A percentile compares a stretch with the other conserved stretches of the same genome.
Evolutionary conservation across 2,113 vertebrate species (phyloP).

Genomic region (Arenaria interpres): DNA sequence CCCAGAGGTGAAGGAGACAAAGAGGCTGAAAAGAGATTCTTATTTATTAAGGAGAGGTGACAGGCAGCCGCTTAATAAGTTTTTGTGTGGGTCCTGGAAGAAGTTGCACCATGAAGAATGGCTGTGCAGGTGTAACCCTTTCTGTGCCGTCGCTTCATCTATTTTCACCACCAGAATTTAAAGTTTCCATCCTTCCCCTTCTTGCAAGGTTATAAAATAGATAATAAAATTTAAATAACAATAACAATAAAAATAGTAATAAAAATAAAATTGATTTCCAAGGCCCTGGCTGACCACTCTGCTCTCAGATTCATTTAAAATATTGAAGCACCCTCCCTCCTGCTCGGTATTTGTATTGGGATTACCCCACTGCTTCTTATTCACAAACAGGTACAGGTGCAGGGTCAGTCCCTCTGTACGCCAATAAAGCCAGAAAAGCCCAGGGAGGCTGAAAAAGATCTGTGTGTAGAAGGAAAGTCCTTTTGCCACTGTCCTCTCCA

Average conservation of each 20-base stretch:
- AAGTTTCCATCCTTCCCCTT: background rate
- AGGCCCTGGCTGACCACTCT: fast-evolving
- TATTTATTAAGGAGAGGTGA: slow-evolving; percentile 98
- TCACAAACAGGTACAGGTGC: fast-evolving
- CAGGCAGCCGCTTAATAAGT: slow-evolving; percentile 93
- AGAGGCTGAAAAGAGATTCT: slow-evolving; percentile 90
- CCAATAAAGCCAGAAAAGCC: background rate
- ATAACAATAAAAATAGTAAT: background rate
- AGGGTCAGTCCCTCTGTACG: fast-evolving
- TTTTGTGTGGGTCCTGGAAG: slow-evolving; percentile 70
- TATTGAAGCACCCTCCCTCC: background rate
- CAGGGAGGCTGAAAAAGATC: background rate
- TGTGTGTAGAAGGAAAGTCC: background rate
- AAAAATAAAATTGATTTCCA: background rate
- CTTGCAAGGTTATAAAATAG: background rate
- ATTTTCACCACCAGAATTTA: background rate
- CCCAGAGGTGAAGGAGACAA: slow-evolving; percentile 79
- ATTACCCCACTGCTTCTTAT: background rate
- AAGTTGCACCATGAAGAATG: slow-evolving; percentile 59
- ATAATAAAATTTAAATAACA: background rate
- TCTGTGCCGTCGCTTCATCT: background rate
- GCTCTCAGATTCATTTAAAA: background rate
- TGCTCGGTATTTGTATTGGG: background rate
- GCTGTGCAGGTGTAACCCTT: slow-evolving; percentile 58
- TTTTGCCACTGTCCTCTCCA: background rate